These are phyloP conservation scores for Crocallis elinguaria DNA, from an alignment of 2,888 invertebrate species.

Conservation along the genomic window DNA sequence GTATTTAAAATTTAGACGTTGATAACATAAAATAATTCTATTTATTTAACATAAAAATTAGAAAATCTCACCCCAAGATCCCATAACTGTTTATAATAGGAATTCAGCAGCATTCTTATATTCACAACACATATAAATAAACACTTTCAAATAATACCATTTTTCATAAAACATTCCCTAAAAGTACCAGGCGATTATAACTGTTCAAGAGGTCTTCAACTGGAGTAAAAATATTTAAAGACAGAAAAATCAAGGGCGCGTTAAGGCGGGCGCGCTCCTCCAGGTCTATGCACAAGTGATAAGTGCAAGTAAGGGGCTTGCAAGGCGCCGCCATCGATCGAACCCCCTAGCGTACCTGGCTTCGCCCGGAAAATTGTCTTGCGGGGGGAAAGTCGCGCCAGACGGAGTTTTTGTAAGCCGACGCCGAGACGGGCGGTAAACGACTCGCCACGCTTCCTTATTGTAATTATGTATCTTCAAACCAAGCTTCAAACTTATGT, in stretches of 20 bases:
- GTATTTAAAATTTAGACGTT: no score
- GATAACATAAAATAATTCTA: no score
- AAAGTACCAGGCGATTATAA: slow-evolving; percentile 51
- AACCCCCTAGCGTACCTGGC: slow-evolving; percentile 54
- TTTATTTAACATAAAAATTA: not conserved
- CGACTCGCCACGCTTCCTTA: not conserved
- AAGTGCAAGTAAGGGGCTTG: slow-evolving; percentile 66
- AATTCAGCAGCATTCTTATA: slow-evolving; percentile 53
- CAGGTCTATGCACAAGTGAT: slow-evolving; percentile 73
- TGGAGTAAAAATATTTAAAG: not conserved
- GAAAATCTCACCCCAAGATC: slow-evolving; percentile 57
- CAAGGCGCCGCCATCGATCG: slow-evolving; percentile 67
- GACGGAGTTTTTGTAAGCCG: slow-evolving; percentile 20
- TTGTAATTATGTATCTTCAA: no score
- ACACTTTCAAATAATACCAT: slow-evolving; percentile 28
- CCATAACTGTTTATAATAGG: slow-evolving; percentile 59
- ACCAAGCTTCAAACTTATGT: no score
- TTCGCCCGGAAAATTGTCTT: slow-evolving; percentile 31
- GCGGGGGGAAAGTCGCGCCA: slow-evolving; percentile 27
- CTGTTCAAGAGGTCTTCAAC: slow-evolving; percentile 39
- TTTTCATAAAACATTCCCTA: slow-evolving; percentile 12
- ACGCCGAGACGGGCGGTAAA: slow-evolving; percentile 7
- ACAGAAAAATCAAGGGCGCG: slow-evolving; percentile 42
- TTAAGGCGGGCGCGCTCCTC: slow-evolving; percentile 62
- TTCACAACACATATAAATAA: slow-evolving; percentile 18